Conservation (phyloP, 1,140 invertebrate genomes). For the Mamestra configurata region DNA sequence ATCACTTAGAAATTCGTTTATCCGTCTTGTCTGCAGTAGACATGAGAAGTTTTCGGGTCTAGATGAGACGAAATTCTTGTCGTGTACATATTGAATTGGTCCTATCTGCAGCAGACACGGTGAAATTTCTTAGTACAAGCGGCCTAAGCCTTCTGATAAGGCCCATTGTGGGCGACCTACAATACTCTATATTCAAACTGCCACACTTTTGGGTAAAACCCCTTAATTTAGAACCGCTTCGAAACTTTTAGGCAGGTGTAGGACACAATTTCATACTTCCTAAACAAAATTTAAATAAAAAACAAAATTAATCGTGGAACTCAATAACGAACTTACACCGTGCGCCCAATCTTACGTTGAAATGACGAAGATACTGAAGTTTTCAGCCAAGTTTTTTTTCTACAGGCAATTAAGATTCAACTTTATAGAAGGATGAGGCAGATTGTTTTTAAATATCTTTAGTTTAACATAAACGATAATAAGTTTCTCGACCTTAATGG, state of each 20-base stretch:
- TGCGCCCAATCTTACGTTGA: slow-evolving; percentile 15
- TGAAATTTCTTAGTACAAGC: no score
- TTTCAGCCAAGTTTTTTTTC: slow-evolving; percentile 10
- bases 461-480: slow-evolving; percentile 18
- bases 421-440: background rate
- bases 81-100: no score
- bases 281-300: background rate
- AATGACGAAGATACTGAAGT: slow-evolving; percentile 32
- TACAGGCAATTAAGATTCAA: slow-evolving; percentile 20
- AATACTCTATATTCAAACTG: no score
- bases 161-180: no score
- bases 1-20: no score
- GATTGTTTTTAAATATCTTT: slow-evolving; percentile 45
- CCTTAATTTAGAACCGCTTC: background rate
- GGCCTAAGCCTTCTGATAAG: no score
- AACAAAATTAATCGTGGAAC: slow-evolving; percentile 6
- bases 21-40: no score
- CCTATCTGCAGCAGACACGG: no score
- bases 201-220: background rate
- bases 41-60: no score
- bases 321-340: slow-evolving; percentile 4
- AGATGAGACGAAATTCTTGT: no score
- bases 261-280: background rate
- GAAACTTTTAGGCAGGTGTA: background rate
- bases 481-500: slow-evolving; percentile 1